Evolutionary conservation across 2,113 vertebrate genomes (phyloP), one percentile per base, ranked within the genome.

Genomic region (Nematolebias whitei): DNA sequence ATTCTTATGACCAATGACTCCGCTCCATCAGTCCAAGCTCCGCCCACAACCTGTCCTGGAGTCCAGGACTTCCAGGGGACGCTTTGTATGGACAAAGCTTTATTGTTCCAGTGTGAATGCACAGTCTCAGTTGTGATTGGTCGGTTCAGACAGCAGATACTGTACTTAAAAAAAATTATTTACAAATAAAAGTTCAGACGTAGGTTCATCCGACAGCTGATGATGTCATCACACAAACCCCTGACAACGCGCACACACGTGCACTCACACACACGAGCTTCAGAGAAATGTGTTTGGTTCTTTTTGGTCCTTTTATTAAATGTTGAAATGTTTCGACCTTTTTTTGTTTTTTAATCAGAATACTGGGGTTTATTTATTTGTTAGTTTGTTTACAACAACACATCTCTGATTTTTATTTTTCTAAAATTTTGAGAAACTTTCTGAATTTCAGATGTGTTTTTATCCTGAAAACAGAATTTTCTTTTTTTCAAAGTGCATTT

Each of bases 171-270:
- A 70, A 62, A 84, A 64, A 63, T 19, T 40, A 52, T 39, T 54
- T 35, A 85, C 51, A 79, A 63, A 77, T 12, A 40, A 66, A 4
- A 68, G 41, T 54, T 43, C 12, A 14, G 16, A 58, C 14, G 1
- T 35, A 62, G 74, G 77, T 58, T 78, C 75, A 15, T 89, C 87
- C 77, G 75, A 87, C 80, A 49, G 5, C 12, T 2, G 40, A 5
- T 62, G 67, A 78, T 9, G 77, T 83, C 85, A 84, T 86, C 87
- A 89, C 68, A 24, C 76, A 52, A 79, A 81, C 75, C 44, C 2
- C 75, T 48, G 5, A 24, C 0, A 43, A 12, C 38, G 3, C 50
- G 35, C 47, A 26, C 63, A 45, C 51, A 24, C 45, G 4, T 61
- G 19, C 56, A 24, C 68, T 47, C 55, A n/a, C 47, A 41, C 12